These are phyloP conservation scores for Diplodus sargus DNA, from an alignment of 2,797 vertebrate species.

Conservation along the genomic window DNA sequence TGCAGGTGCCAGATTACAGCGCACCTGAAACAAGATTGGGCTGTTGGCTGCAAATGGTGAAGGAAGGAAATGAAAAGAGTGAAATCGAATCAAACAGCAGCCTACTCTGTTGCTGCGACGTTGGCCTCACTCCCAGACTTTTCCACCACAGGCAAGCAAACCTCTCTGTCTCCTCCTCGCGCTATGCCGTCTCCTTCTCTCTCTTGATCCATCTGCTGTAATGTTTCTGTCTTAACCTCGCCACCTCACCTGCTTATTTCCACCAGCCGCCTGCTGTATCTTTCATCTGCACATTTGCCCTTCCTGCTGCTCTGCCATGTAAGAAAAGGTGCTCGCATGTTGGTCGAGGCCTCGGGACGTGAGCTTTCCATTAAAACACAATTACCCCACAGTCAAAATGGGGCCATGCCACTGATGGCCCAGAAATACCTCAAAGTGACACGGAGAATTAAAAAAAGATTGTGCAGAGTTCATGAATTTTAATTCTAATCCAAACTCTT, in stretches of 20 bases:
- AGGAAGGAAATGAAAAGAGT: slow-evolving; percentile 72
- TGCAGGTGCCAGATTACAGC: slow-evolving; percentile 44
- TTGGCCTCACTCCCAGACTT: slow-evolving; percentile 72
- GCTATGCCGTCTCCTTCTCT: slow-evolving; percentile 20
- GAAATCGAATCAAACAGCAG: slow-evolving; percentile 71
- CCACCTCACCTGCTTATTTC: slow-evolving; percentile 35
- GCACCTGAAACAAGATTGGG: slow-evolving; percentile 57
- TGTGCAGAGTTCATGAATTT: slow-evolving; percentile 72
- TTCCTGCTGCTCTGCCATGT: slow-evolving; percentile 30
- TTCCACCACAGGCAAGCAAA: slow-evolving; percentile 45
- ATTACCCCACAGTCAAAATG: slow-evolving; percentile 63
- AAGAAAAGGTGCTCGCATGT: slow-evolving; percentile 41
- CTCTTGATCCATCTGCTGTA: slow-evolving; percentile 43
- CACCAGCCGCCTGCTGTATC: slow-evolving; percentile 7
- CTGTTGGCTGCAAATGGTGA: slow-evolving; percentile 41
- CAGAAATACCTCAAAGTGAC: slow-evolving; percentile 67
- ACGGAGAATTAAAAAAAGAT: slow-evolving; percentile 63
- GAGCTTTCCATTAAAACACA: slow-evolving; percentile 64
- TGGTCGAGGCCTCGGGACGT: slow-evolving; percentile 36
- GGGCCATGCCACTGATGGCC: slow-evolving; percentile 60
- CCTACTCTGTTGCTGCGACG: slow-evolving; percentile 49
- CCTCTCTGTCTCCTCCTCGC: slow-evolving; percentile 23
- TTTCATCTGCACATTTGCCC: slow-evolving; percentile 30
- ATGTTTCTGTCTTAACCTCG: slow-evolving; percentile 33
- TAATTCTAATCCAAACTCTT: slow-evolving; percentile 77